These are phyloP conservation scores for Drosophila oshimai DNA, from an alignment of 1,140 invertebrate species.

Conservation along the genomic window DNA sequence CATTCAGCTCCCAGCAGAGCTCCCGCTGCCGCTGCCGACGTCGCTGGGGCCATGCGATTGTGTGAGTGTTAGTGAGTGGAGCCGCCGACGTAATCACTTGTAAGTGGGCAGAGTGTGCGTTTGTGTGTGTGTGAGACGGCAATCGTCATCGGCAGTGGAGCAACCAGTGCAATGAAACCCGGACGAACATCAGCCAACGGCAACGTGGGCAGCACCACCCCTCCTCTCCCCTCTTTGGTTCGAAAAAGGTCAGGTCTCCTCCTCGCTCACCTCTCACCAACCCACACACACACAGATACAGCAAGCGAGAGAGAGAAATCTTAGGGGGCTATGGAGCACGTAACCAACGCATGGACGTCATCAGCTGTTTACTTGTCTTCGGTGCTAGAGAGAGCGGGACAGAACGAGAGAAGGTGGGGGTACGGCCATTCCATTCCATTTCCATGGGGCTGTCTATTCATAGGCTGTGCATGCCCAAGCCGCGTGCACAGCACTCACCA, in stretches of 20 bases:
- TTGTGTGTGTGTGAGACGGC: conserved; percentile 10
- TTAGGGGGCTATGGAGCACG: conserved; percentile 34
- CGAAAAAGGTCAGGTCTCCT: conserved; percentile 69
- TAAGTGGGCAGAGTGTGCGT: conserved; percentile 50
- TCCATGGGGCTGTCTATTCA: conserved; percentile 72
- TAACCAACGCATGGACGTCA: conserved; percentile 75
- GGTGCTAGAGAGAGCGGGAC: conserved; percentile 5
- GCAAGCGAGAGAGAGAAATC: neutral
- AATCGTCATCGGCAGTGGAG: conserved; percentile 64
- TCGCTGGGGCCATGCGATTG: conserved; percentile 6
- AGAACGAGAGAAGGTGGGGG: neutral
- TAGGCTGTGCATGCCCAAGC: conserved; percentile 68
- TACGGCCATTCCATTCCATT: conserved; percentile 53
- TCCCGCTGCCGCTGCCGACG: conserved; percentile 52
- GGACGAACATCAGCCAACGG: conserved; percentile 34
- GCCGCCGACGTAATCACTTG: conserved; percentile 74
- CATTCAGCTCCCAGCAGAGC: conserved; percentile 64
- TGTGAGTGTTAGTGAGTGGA: conserved; percentile 37
- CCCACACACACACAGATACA: conserved; percentile 7
- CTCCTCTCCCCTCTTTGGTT: conserved; percentile 1
- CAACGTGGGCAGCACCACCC: conserved; percentile 54
- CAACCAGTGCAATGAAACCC: conserved; percentile 64
- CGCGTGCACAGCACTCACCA: conserved; percentile 60
- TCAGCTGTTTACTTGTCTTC: conserved; percentile 66
- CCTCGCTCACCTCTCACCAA: conserved; percentile 3